Conservation (phyloP, 2,888 invertebrate genomes). For the Nemapogon koenigi region DNA sequence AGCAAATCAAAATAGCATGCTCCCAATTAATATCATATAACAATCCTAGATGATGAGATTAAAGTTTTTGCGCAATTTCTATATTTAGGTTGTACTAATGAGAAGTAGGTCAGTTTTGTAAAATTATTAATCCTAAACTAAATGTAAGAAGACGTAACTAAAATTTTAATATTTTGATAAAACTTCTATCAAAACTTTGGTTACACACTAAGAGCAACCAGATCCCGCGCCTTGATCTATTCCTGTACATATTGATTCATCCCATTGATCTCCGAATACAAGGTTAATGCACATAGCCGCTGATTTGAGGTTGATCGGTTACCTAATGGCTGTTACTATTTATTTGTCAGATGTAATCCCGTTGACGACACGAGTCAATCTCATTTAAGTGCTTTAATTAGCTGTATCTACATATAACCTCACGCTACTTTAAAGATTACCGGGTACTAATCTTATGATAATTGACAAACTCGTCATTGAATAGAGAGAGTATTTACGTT, state of each 20-base stretch:
- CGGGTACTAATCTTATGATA: no score
- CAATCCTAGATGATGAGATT: no score
- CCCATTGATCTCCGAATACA: conserved; percentile 25
- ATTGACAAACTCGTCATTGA: no score
- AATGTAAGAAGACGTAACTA: not conserved
- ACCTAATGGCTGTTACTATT: no score
- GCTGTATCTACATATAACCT: no score
- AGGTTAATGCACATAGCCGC: conserved; percentile 19
- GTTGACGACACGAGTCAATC: no score
- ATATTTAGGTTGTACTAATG: not conserved
- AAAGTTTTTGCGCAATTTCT: not conserved
- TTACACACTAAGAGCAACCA: not conserved
- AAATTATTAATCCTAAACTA: not conserved
- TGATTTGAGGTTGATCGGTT: not conserved
- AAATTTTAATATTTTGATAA: not conserved
- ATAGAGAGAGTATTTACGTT: no score
- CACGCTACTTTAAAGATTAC: no score
- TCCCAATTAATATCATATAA: no score
- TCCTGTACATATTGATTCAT: conserved; percentile 24
- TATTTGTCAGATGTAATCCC: no score
- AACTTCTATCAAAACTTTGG: not conserved
- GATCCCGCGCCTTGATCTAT: conserved; percentile 34
- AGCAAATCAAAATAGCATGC: no score
- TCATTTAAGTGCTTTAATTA: no score
- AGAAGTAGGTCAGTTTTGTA: not conserved